Percentiles rank a stretch among this genome's conserved stretches.
Evolutionary conservation across 1,140 invertebrate species (phyloP).

Genomic region (Eupeodes corollae): DNA sequence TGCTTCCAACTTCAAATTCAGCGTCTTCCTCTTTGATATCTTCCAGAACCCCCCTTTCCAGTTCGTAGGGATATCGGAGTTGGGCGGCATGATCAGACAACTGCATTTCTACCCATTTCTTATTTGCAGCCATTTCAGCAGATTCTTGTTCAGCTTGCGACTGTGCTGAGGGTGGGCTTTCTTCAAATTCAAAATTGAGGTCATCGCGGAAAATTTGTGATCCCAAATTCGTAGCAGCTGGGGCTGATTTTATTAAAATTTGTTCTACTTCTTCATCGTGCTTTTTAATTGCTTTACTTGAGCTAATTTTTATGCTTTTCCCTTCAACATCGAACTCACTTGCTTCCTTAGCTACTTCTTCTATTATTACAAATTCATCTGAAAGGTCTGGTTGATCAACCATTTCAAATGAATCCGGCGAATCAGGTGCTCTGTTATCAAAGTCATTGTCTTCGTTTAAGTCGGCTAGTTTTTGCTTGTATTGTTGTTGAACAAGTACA

Average conservation of each 20-base stretch:
- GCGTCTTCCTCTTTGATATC: conserved; percentile 86
- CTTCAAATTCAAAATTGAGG: conserved; percentile 60
- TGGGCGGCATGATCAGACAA: conserved; percentile 56
- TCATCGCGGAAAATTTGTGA: conserved; percentile 44
- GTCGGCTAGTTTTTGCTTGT: conserved; percentile 36
- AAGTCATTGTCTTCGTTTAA: conserved; percentile 30
- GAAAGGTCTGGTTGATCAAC: conserved; percentile 73
- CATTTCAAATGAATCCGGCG: conserved; percentile 83
- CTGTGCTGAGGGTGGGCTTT: conserved; percentile 49
- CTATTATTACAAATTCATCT: conserved; percentile 76
- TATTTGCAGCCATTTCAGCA: conserved; percentile 58
- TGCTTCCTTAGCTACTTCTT: conserved; percentile 73
- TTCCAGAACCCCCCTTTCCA: conserved; percentile 70
- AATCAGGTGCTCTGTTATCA: conserved; percentile 52
- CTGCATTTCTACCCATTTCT: conserved; percentile 82
- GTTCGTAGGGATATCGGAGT: conserved; percentile 51
- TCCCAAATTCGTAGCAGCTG: conserved; percentile 36
- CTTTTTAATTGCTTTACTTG: conserved; percentile 44
- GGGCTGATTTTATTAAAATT: conserved; percentile 51
- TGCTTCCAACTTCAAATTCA: conserved; percentile 70
- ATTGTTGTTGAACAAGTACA: conserved; percentile 31
- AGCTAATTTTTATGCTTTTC: conserved; percentile 59
- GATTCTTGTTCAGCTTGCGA: conserved; percentile 41
- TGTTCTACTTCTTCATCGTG: conserved; percentile 65
- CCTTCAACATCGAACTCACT: conserved; percentile 68